Conservation (phyloP, 37 sponge, comb jelly and placozoan species). For the Crambe crambe region DNA sequence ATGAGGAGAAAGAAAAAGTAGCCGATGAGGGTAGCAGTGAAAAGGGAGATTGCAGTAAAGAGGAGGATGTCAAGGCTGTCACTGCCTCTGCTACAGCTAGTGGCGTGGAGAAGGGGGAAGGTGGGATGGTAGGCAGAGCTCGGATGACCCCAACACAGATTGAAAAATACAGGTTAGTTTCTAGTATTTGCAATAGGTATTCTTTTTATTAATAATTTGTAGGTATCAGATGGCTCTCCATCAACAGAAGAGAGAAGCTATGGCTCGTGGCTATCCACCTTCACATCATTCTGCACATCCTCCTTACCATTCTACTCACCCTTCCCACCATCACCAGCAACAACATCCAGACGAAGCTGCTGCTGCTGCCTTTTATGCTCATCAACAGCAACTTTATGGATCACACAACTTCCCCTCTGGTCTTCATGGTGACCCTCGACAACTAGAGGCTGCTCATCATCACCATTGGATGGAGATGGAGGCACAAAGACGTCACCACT, state of each 20-base stretch:
- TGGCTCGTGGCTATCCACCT: slow-evolving; percentile 11
- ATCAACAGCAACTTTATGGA: slow-evolving; percentile 21
- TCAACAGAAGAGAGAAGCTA: neutral
- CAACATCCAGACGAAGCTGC: neutral
- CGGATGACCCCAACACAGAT: neutral
- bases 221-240: slow-evolving; percentile 22
- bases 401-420: neutral
- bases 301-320: neutral
- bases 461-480: slow-evolving; percentile 13
- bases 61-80: neutral
- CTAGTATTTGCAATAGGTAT: too few relatives aligned
- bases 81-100: neutral
- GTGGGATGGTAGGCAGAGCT: neutral
- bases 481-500: neutral
- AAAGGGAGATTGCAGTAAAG: neutral
- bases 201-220: too few relatives aligned
- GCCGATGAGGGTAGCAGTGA: neutral
- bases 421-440: neutral
- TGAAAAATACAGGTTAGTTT: slow-evolving; percentile 9
- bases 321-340: neutral
- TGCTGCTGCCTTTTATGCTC: neutral
- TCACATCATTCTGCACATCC: neutral
- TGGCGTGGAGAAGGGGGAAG: neutral
- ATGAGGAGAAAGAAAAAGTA: slow-evolving; percentile 10
- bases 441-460: neutral